phyloP scores from a whole-genome alignment of 2,888 invertebrate genomes.

The Eristalinus sepulchralis region DNA sequence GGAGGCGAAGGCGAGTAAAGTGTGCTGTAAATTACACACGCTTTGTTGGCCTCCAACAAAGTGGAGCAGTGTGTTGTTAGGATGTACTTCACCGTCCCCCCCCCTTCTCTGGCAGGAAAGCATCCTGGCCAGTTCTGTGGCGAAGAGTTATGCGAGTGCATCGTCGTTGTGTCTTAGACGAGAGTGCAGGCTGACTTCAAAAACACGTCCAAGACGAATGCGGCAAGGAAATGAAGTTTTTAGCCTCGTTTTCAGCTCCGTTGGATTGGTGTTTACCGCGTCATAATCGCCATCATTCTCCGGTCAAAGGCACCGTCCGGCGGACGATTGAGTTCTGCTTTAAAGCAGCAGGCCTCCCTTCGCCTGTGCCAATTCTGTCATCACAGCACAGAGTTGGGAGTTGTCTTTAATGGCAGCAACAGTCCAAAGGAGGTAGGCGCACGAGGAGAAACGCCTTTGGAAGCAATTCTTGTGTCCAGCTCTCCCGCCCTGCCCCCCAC shows the following conservation, averaged over 20 bases:
- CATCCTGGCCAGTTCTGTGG: not conserved
- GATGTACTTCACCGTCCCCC: not conserved
- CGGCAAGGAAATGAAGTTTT: conserved; percentile 64
- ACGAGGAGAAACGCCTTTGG: conserved; percentile 44
- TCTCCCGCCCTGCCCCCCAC: not conserved
- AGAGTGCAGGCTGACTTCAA: not conserved
- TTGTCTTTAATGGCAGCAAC: conserved; percentile 67
- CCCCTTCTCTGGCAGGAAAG: not conserved
- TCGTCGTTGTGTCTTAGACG: not conserved
- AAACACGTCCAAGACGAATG: conserved; percentile 25
- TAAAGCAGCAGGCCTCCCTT: conserved; percentile 12
- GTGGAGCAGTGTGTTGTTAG: conserved; percentile 3
- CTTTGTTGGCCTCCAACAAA: conserved; percentile 20
- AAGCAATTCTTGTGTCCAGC: conserved; percentile 22
- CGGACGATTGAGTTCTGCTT: conserved; percentile 12
- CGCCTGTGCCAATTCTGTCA: conserved; percentile 46
- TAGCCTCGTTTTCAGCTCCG: conserved; percentile 51
- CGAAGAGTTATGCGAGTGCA: not conserved
- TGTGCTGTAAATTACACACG: conserved; percentile 65
- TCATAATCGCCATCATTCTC: not conserved
- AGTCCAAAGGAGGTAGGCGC: not conserved
- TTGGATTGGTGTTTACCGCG: not conserved
- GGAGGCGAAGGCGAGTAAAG: not conserved
- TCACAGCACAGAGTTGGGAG: conserved; percentile 31
- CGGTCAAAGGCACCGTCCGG: not conserved